These are phyloP conservation scores for Papilio gigon DNA, from an alignment of 2,888 invertebrate genomes.

Conservation along the genomic window DNA sequence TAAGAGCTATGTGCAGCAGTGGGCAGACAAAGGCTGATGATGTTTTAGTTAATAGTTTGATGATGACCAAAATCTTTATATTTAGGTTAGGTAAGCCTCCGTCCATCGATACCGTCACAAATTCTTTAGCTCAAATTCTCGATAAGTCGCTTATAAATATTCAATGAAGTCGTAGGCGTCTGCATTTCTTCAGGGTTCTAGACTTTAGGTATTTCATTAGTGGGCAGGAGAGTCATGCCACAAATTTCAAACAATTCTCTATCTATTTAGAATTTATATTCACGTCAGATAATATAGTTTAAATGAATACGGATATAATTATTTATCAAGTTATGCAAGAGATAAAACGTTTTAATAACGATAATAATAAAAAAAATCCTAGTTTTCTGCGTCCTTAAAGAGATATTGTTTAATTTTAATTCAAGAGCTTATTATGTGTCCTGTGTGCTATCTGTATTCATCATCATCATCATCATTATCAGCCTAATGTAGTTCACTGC, in stretches of 20 bases:
- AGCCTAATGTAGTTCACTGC: too few relatives aligned
- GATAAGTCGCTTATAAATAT: constrained; percentile 19
- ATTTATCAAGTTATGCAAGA: not conserved
- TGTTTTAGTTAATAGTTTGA: too few relatives aligned
- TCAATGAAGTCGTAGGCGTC: constrained; percentile 24
- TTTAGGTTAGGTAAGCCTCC: too few relatives aligned
- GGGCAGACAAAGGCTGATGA: too few relatives aligned
- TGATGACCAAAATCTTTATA: too few relatives aligned
- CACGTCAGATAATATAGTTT: not conserved
- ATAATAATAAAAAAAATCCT: not conserved
- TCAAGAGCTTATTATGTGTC: not conserved
- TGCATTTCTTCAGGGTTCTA: constrained; percentile 19
- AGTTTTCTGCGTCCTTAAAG: not conserved
- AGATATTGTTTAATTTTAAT: not conserved
- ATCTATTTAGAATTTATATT: not conserved
- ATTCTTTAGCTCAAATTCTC: not conserved
- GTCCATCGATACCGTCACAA: too few relatives aligned
- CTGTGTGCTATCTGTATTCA: not conserved
- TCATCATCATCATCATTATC: too few relatives aligned
- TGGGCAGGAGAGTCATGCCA: not conserved
- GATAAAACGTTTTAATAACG: not conserved
- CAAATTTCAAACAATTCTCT: not conserved
- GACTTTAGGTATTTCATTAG: constrained; percentile 37
- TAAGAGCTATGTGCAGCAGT: too few relatives aligned
- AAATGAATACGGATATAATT: not conserved